phyloP scores from a whole-genome alignment of 2,888 invertebrate species.

The Chloromyia formosa region DNA sequence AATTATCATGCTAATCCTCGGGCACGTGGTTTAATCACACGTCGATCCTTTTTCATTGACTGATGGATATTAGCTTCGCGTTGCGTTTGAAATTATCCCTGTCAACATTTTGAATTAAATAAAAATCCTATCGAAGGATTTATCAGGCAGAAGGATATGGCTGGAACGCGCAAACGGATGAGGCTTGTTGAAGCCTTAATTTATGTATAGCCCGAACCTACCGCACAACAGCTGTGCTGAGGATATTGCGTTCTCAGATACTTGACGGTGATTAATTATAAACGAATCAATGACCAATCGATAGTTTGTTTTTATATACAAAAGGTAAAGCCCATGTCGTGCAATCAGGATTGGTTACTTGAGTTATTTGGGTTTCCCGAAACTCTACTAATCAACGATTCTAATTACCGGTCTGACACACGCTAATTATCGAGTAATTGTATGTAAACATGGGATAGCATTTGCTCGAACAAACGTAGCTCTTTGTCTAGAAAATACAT shows the following conservation, averaged over 20 bases:
- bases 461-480: neutral
- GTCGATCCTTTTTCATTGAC: slow-evolving; percentile 37
- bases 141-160: neutral
- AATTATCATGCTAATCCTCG: slow-evolving; percentile 30
- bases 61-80: neutral
- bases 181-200: neutral
- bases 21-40: slow-evolving; percentile 43
- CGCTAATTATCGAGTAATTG: neutral
- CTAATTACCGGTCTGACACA: slow-evolving; percentile 31
- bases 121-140: neutral
- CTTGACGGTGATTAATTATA: slow-evolving; percentile 32
- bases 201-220: slow-evolving; percentile 6
- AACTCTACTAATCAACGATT: slow-evolving; percentile 30
- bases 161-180: no score
- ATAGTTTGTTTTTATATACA: neutral
- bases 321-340: neutral
- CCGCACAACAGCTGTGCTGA: slow-evolving; percentile 16
- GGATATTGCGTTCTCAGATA: slow-evolving; percentile 20
- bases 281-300: slow-evolving; percentile 33
- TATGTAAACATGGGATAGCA: neutral
- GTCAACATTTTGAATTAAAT: neutral
- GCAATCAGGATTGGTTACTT: neutral
- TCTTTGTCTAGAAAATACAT: neutral
- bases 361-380: slow-evolving; percentile 2
- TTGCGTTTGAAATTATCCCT: no score